A percentile compares a stretch with the other conserved stretches of the same genome.
Conservation (phyloP, 2,888 invertebrate species). For the Monoplex corrugatus region DNA sequence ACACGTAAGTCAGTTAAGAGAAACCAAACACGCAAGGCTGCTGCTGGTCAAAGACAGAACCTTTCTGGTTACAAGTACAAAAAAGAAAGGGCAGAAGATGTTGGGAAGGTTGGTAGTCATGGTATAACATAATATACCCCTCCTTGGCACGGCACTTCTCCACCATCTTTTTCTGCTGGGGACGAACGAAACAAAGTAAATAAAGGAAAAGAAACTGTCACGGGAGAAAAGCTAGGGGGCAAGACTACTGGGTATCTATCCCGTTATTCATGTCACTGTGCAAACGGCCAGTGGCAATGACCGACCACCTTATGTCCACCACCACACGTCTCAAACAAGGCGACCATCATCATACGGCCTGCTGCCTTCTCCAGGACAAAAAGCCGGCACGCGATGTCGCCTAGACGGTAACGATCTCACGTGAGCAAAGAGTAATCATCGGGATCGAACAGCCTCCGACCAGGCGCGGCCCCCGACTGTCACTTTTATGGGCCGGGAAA, state of each 20-base stretch:
- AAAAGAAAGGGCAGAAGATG: background rate
- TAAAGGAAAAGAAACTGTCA: no score
- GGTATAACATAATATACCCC: constrained; percentile 29
- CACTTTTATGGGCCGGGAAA: constrained; percentile 42
- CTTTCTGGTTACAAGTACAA: no score
- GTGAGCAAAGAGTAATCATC: constrained; percentile 35
- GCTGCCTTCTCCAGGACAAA: constrained; percentile 3
- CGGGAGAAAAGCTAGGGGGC: no score
- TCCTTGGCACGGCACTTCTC: constrained; percentile 38
- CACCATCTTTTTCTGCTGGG: no score
- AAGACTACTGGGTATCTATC: no score
- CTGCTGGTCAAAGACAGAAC: no score
- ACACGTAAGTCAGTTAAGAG: constrained; percentile 19
- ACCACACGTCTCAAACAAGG: no score
- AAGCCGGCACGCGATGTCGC: constrained; percentile 35
- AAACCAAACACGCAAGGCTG: constrained; percentile 33
- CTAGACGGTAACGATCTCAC: background rate
- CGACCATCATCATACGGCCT: constrained; percentile 3
- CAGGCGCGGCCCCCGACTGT: constrained; percentile 37
- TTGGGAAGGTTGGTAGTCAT: background rate
- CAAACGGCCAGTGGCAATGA: background rate
- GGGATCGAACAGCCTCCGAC: constrained; percentile 31
- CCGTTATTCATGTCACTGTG: no score
- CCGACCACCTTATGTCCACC: background rate
- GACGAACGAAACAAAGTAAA: no score